phyloP scores from a whole-genome alignment of 2,797 vertebrate genomes.

The Mormyrops attenuatus region DNA sequence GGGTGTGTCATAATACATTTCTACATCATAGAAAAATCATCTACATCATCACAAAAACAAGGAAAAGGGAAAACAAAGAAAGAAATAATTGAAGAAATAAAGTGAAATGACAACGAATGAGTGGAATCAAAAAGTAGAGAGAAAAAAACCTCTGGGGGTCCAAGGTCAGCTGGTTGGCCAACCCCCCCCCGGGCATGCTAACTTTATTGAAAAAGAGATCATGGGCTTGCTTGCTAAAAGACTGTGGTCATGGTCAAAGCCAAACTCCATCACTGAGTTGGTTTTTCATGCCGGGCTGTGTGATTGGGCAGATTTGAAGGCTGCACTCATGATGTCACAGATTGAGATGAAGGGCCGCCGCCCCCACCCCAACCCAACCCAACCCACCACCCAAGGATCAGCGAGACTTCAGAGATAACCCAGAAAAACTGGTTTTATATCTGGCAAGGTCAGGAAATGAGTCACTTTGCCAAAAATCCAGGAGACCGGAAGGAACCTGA shows the following conservation, averaged over 20 bases:
- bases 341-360: neutral
- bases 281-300: neutral
- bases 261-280: neutral
- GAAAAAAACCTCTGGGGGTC: neutral
- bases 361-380: too few species aligned
- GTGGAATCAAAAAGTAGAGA: neutral
- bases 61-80: neutral
- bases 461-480: neutral
- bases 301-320: neutral
- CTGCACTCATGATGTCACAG: neutral
- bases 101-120: neutral
- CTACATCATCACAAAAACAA: too few species aligned
- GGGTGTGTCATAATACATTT: neutral
- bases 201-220: neutral
- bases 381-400: neutral
- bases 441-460: neutral
- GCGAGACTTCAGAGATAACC: neutral
- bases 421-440: neutral
- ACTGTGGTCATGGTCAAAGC: neutral
- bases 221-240: neutral
- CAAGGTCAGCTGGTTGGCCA: neutral
- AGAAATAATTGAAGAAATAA: neutral
- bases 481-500: neutral
- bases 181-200: neutral
- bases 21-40: too few species aligned